Base-by-base conservation (phyloP, 2,888 invertebrate genomes). In the Mamestra brassicae region DNA sequence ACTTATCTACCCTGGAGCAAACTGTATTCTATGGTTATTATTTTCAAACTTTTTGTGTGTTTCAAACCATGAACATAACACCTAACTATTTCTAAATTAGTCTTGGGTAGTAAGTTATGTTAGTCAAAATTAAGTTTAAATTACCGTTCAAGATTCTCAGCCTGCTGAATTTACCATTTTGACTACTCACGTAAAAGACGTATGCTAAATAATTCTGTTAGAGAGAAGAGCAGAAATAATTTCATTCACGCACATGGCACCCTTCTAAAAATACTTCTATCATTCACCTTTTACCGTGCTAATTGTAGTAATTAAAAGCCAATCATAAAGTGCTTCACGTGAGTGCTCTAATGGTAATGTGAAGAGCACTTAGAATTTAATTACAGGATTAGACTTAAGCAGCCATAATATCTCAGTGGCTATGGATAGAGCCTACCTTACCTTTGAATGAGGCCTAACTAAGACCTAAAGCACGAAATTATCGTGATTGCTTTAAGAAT, bases 261-360 rank as follows among this genome's bases (percentile, higher is more conserved):
- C 26, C 60, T 47, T 45, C 50, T 45, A 60, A 70, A 67, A 71
- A 65, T 34, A 69, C 68, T 50, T 52, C 15, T 70, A 60, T 60
- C 47, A 61, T 63, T 66, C 54, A 63, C 57, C 54, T 69, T 54
- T 60, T 38, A 79, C 15, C 47, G 36, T 54, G 64, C 15, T 76
- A 76, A 83, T 73, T 71, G 61, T 26, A 10, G 58, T 71, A 68
- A 70, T 80, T 72, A 83, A 76, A 71, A 76, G 61, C 55, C 72
- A 76, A 80, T 83, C 70, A 70, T 68, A 52, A 70, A 71, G 82
- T 84, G 45, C 69, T 76, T 83, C 47, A 63, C 47, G 36, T 55
- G 58, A 80, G 76, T 63, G 81, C 70, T 74, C 61, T 81, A 81
- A 80, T 81, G 64, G 52, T 80, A 81, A 73, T 60, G 11, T 50